phyloP scores from a whole-genome alignment of 2,797 vertebrate species.

The Odontamblyopus lacepedii region DNA sequence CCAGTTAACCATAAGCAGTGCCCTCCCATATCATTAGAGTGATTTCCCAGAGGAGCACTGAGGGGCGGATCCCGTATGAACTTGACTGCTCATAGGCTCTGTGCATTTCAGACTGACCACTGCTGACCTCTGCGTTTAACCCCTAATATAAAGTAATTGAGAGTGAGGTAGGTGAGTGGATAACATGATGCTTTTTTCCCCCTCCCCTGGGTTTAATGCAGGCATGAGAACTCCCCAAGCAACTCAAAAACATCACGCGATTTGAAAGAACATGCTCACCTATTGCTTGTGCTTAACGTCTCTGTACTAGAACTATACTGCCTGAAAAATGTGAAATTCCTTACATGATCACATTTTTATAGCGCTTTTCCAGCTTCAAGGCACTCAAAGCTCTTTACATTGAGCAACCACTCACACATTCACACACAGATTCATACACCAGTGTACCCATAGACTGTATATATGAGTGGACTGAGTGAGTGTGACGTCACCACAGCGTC shows the following conservation, averaged over 20 bases:
- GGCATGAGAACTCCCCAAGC: background rate
- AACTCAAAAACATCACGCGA: background rate
- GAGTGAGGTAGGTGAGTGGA: background rate
- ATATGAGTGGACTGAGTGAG: too few relatives aligned
- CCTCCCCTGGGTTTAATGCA: background rate
- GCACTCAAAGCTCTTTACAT: too few relatives aligned
- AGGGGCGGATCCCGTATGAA: background rate
- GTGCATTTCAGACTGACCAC: background rate
- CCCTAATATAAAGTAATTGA: constrained; percentile 3
- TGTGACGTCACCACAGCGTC: too few relatives aligned
- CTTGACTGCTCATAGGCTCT: background rate
- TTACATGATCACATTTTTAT: too few relatives aligned
- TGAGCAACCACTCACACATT: too few relatives aligned
- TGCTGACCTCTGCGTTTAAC: constrained; percentile 1
- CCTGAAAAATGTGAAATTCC: background rate
- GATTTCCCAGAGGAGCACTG: constrained; percentile 1
- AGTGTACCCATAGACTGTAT: too few relatives aligned
- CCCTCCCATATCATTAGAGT: background rate
- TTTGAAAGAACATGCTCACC: background rate
- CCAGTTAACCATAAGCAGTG: background rate
- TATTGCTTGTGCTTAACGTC: background rate
- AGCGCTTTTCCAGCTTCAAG: too few relatives aligned
- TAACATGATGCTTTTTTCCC: background rate
- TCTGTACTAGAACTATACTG: too few relatives aligned
- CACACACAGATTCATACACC: too few relatives aligned